Conservation (phyloP, 1,140 invertebrate genomes). For the Procambarus clarkii region DNA sequence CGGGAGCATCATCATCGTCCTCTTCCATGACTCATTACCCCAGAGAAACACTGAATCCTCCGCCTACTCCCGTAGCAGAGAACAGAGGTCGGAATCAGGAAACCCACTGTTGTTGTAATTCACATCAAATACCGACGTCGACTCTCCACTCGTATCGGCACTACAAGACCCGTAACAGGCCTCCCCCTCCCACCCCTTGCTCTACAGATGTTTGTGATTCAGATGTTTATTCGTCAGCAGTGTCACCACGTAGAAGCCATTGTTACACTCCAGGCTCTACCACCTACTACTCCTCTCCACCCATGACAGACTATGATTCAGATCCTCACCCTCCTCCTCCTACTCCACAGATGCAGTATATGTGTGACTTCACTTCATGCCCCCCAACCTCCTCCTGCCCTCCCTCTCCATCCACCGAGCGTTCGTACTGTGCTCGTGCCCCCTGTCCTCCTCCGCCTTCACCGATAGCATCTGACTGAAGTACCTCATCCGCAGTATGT, state of each 20-base stretch:
- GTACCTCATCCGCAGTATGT: constrained; percentile 5
- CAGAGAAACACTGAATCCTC: constrained; percentile 89
- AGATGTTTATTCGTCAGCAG: constrained; percentile 73
- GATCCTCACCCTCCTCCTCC: constrained; percentile 59
- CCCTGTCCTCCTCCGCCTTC: constrained; percentile 73
- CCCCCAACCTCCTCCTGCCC: constrained; percentile 49
- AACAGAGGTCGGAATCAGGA: constrained; percentile 78
- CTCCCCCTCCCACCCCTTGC: constrained; percentile 94
- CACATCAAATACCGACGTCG: constrained; percentile 60
- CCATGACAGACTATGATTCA: constrained; percentile 63
- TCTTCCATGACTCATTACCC: constrained; percentile 83
- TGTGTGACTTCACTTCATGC: constrained; percentile 58
- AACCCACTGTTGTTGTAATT: constrained; percentile 74
- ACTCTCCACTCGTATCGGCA: constrained; percentile 80
- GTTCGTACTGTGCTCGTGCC: constrained; percentile 74
- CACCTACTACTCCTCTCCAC: constrained; percentile 72
- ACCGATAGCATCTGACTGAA: constrained; percentile 65
- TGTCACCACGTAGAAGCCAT: constrained; percentile 78
- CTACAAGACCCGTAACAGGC: constrained; percentile 87
- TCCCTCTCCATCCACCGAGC: constrained; percentile 55
- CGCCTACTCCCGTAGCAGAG: constrained; percentile 88
- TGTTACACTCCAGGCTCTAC: constrained; percentile 66
- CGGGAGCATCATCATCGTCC: constrained; percentile 86
- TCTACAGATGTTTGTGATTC: constrained; percentile 89
- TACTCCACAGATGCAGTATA: constrained; percentile 57